Percentiles rank a stretch among this genome's conserved stretches.
Evolutionary conservation across 2,797 vertebrate genomes (phyloP).

Genomic region (Limosa lapponica): DNA sequence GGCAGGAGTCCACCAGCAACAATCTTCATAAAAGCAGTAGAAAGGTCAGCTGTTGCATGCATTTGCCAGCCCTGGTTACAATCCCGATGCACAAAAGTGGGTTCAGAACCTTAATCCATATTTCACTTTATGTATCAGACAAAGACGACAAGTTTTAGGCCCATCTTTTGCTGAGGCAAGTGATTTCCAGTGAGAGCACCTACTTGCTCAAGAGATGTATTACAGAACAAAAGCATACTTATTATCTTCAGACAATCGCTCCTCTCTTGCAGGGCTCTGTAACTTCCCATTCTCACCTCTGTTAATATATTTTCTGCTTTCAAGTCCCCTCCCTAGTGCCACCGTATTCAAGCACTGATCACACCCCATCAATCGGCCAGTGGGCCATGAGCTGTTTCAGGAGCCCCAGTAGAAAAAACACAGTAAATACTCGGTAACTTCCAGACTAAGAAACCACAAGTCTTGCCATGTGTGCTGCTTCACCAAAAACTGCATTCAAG

Average conservation of each 20-base stretch:
- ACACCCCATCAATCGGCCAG: background rate
- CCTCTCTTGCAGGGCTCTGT: background rate
- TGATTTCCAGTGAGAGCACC: background rate
- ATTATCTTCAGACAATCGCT: background rate
- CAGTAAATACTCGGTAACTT: background rate
- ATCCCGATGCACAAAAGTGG: constrained; percentile 1
- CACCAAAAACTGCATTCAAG: constrained; percentile 42
- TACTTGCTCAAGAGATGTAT: background rate
- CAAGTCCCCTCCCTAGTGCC: background rate
- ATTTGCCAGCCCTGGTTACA: background rate
- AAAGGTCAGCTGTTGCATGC: constrained; percentile 13
- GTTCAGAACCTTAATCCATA: constrained; percentile 36
- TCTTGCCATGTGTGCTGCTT: background rate
- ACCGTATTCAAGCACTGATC: background rate
- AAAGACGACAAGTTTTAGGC: background rate
- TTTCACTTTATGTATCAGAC: background rate
- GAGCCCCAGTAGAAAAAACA: background rate
- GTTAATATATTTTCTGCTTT: background rate
- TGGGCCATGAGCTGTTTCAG: fast-evolving
- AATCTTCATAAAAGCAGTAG: constrained; percentile 10
- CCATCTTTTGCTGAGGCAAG: constrained; percentile 30
- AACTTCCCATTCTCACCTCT: background rate
- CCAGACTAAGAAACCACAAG: background rate
- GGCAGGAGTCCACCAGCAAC: constrained; percentile 49
- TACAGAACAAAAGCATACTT: background rate